phyloP scores from a whole-genome alignment of 35 echinoderm and acorn worm genomes.

The Hemicentrotus pulcherrimus region DNA sequence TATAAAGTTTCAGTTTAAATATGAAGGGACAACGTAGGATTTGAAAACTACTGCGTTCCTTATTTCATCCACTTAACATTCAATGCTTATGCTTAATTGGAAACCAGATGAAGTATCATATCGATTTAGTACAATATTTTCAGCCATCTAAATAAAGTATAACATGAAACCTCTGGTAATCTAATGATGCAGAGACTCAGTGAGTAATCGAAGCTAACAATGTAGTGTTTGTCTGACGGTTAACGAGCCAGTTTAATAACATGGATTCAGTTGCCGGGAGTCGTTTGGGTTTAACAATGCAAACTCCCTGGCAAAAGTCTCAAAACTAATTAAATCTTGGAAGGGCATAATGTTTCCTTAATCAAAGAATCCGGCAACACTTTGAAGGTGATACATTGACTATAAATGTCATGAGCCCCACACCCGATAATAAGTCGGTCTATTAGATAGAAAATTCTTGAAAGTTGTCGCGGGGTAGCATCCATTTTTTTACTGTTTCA shows the following conservation, averaged over 20 bases:
- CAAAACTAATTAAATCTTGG: background rate
- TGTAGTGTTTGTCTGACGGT: background rate
- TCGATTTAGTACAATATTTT: background rate
- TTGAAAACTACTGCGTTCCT: too few species aligned
- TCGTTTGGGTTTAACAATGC: background rate
- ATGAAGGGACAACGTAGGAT: too few species aligned
- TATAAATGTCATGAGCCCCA: background rate
- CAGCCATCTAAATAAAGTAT: background rate
- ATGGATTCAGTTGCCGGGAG: background rate
- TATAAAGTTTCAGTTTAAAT: too few species aligned
- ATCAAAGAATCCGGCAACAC: background rate
- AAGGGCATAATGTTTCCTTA: background rate
- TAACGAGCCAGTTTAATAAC: background rate
- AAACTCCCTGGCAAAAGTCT: background rate
- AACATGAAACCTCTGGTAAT: background rate
- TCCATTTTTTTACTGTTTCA: too few species aligned
- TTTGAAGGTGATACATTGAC: background rate
- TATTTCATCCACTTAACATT: background rate
- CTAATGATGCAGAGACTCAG: background rate
- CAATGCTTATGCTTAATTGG: background rate
- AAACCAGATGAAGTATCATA: background rate
- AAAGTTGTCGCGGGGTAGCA: too few species aligned
- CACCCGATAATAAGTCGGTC: too few species aligned
- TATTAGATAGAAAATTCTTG: too few species aligned
- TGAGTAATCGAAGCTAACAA: constrained; percentile 11